Percentiles rank a stretch among this genome's conserved stretches.
These are phyloP conservation scores for Tiliacea aurago DNA, from an alignment of 2,888 invertebrate species.

Conservation along the genomic window DNA sequence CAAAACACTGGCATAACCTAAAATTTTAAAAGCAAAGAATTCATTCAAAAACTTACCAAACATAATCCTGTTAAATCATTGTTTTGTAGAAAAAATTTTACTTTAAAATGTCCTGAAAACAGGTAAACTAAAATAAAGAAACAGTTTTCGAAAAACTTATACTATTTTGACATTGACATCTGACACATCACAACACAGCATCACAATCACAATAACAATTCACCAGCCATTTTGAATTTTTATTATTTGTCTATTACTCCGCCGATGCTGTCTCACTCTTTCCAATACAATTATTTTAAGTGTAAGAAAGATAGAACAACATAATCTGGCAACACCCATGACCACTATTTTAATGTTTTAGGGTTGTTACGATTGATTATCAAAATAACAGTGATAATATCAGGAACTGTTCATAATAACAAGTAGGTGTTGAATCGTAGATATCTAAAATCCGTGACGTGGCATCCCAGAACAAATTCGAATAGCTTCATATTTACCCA, in stretches of 20 bases:
- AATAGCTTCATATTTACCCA: not conserved
- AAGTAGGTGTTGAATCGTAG: not conserved
- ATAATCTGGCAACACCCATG: constrained; percentile 8
- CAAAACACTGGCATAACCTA: constrained; percentile 65
- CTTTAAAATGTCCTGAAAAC: constrained; percentile 6
- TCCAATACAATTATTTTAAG: not conserved
- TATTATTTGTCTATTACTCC: constrained; percentile 12
- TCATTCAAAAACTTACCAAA: constrained; percentile 43
- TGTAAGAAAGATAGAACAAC: constrained; percentile 14
- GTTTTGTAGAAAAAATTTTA: not conserved
- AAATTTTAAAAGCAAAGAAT: constrained; percentile 12
- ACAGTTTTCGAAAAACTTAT: not conserved
- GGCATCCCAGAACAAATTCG: not conserved
- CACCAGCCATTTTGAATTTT: constrained; percentile 17
- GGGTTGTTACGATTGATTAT: not conserved
- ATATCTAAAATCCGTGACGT: not conserved
- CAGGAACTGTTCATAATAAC: constrained; percentile 7
- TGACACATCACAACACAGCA: constrained; percentile 50
- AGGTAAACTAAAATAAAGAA: constrained; percentile 10
- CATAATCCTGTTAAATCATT: constrained; percentile 10
- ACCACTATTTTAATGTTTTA: not conserved
- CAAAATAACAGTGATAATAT: constrained; percentile 7
- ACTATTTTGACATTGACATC: constrained; percentile 50
- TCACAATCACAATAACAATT: constrained; percentile 34
- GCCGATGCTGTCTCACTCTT: constrained; percentile 3